Evolutionary conservation across 2,888 invertebrate genomes (phyloP).

Genomic region (Octonoba sinensis): DNA sequence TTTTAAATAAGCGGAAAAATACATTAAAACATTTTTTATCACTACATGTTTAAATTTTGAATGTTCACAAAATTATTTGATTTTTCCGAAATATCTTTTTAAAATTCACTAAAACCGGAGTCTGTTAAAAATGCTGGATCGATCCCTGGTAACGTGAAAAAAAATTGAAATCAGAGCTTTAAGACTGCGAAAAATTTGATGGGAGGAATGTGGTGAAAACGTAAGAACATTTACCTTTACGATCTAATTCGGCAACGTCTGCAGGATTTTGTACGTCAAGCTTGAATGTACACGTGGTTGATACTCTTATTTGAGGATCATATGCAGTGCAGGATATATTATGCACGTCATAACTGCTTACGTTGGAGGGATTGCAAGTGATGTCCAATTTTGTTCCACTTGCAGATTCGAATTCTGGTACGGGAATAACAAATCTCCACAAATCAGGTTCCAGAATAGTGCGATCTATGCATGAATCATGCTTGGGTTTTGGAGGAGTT

Average conservation of each 20-base stretch:
- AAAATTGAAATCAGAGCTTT: no score
- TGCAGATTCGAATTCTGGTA: constrained; percentile 29
- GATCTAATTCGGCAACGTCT: constrained; percentile 4
- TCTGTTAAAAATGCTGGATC: no score
- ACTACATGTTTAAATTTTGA: no score
- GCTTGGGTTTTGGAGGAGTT: constrained; percentile 4
- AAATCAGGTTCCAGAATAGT: constrained; percentile 10
- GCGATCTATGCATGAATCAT: constrained; percentile 23
- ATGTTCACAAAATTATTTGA: no score
- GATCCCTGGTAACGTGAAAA: no score
- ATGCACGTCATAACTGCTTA: constrained; percentile 11
- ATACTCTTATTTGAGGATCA: constrained; percentile 22
- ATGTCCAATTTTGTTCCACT: constrained; percentile 14
- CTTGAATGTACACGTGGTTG: constrained; percentile 9
- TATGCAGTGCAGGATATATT: constrained; percentile 33
- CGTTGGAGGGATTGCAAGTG: constrained; percentile 5
- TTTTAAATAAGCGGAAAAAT: no score
- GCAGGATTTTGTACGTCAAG: constrained; percentile 16
- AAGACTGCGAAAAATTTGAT: no score
- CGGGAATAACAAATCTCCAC: background rate
- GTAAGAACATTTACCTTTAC: constrained; percentile 13
- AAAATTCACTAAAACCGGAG: no score
- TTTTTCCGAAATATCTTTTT: no score
- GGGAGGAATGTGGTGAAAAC: no score
- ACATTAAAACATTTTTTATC: no score